Evolutionary conservation across 2,888 invertebrate species (phyloP), one percentile per base, ranked within the genome.

Genomic region (Pammene aurita): DNA sequence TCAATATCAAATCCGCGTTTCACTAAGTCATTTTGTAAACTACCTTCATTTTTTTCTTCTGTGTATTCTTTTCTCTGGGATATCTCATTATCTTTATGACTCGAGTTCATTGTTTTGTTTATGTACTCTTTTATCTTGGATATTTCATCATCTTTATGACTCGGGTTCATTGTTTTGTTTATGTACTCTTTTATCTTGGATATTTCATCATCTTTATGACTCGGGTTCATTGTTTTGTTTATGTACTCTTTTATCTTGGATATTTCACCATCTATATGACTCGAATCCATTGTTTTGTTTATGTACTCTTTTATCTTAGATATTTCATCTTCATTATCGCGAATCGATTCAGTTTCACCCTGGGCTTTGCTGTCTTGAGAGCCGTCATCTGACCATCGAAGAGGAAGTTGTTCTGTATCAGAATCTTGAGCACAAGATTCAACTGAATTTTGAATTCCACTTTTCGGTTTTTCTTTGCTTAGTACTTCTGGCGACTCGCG

Each of bases 1-100:
- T 86, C 89, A 4, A 80, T 75, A 78, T 93, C 93, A 77, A 92
- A 92, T 16, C 92, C 92, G 74, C 90, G 82, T 76, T 86, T 87
- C 11, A 90, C 81, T 73, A 92, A 82, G 81, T 91, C 87, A 14
- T 76, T 80, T 63, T 88, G 90, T 60, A 90, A 84, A 72, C 80
- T 80, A 42, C 79, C 80, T 67, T 81, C 80, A 26, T 26, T 4
- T n/a, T n/a, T n/a, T n/a, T n/a, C n/a, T n/a, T n/a, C n/a, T n/a
- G n/a, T n/a, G n/a, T n/a, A n/a, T n/a, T n/a, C n/a, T n/a, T n/a
- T n/a, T n/a, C n/a, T n/a, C n/a, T n/a, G n/a, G n/a, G n/a, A n/a
- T n/a, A n/a, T n/a, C n/a, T n/a, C n/a, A n/a, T n/a, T n/a, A n/a
- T n/a, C n/a, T n/a, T n/a, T n/a, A n/a, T n/a, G n/a, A n/a, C n/a